These are phyloP conservation scores for Belonocnema kinseyi DNA, from an alignment of 1,140 invertebrate species.

Conservation along the genomic window DNA sequence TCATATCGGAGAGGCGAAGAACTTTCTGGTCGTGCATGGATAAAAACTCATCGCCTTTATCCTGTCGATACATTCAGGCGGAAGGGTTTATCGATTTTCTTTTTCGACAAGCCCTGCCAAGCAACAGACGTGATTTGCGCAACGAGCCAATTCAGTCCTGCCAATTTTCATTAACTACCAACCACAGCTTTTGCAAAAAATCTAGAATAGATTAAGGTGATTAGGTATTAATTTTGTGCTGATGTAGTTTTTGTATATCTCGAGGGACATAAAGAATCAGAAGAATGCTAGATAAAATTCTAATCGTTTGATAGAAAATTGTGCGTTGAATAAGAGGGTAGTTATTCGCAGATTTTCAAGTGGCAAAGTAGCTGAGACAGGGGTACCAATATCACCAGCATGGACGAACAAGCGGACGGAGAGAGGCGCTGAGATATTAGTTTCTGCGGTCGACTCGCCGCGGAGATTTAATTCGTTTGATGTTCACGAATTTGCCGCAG, in stretches of 20 bases:
- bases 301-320: conserved; percentile 40
- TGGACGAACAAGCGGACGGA: conserved; percentile 55
- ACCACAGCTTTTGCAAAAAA: not conserved
- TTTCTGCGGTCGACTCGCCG: conserved; percentile 75
- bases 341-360: conserved; percentile 59
- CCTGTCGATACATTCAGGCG: conserved; percentile 11
- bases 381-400: conserved; percentile 44
- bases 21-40: not conserved
- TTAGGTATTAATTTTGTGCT: not conserved
- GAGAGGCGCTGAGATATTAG: conserved; percentile 75
- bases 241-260: no score
- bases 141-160: conserved; percentile 20
- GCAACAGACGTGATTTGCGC: conserved; percentile 2
- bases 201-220: not conserved
- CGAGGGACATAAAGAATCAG: no score
- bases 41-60: conserved; percentile 20
- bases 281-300: no score
- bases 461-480: conserved; percentile 77
- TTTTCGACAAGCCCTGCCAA: not conserved
- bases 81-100: conserved; percentile 3
- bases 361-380: conserved; percentile 53
- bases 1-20: not conserved
- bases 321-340: conserved; percentile 57
- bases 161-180: conserved; percentile 26
- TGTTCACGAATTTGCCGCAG: conserved; percentile 75